Evolutionary conservation across 2,888 invertebrate species (phyloP).

Genomic region (Drosophila flavopinicola): DNA sequence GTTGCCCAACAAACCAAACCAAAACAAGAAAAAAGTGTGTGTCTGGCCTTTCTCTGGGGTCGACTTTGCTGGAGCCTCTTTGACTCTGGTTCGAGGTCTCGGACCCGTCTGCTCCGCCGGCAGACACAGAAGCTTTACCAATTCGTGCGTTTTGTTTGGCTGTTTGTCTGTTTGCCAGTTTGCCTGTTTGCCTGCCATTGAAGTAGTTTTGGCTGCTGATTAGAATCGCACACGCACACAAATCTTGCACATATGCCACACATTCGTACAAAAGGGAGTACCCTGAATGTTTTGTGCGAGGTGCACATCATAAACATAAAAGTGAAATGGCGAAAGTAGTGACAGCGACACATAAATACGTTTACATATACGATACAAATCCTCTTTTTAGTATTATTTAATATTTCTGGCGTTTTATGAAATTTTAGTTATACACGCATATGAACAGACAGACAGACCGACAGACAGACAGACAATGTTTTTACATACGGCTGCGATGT

Average conservation of each 20-base stretch:
- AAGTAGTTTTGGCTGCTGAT: constrained; percentile 67
- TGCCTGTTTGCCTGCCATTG: constrained; percentile 44
- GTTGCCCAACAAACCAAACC: constrained; percentile 19
- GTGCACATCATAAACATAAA: constrained; percentile 62
- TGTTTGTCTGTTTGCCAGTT: constrained; percentile 33
- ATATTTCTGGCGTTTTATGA: constrained; percentile 70
- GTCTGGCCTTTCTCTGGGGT: constrained; percentile 32
- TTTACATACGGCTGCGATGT: constrained; percentile 48
- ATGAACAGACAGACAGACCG: constrained; percentile 17
- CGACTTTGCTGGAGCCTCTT: constrained; percentile 18
- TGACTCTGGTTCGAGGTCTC: constrained; percentile 34
- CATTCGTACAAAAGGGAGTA: constrained; percentile 5
- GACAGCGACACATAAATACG: constrained; percentile 66
- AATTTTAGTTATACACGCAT: constrained; percentile 64
- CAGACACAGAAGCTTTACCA: constrained; percentile 40
- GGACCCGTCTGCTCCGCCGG: constrained; percentile 18
- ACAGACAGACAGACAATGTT: constrained; percentile 26
- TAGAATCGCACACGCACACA: constrained; percentile 67
- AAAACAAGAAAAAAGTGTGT: too few species aligned
- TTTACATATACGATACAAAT: constrained; percentile 58
- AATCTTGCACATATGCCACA: constrained; percentile 22
- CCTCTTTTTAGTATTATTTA: constrained; percentile 72
- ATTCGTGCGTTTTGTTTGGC: constrained; percentile 43
- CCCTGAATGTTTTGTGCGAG: constrained; percentile 27
- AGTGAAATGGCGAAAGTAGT: constrained; percentile 60